phyloP scores from a whole-genome alignment of 2,797 vertebrate species.

The Hippopotamyrus pictus region DNA sequence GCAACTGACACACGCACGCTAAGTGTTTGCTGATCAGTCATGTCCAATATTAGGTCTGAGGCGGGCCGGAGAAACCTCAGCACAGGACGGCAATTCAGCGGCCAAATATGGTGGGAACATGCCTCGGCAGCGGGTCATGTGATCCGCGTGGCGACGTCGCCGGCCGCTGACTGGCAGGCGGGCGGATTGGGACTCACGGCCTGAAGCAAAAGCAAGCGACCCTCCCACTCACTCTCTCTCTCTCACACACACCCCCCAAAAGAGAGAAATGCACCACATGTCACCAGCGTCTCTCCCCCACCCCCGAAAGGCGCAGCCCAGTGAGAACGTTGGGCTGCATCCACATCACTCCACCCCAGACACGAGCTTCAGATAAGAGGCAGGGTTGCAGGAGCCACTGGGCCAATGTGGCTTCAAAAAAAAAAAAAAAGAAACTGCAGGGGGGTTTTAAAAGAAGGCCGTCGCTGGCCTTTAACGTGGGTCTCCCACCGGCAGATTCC shows the following conservation, averaged over 20 bases:
- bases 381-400: neutral
- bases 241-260: neutral
- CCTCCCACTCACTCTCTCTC: neutral
- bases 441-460: constrained; percentile 24
- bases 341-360: constrained; percentile 47
- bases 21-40: neutral
- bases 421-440: neutral
- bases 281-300: neutral
- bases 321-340: constrained; percentile 27
- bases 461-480: neutral
- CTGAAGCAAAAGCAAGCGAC: neutral
- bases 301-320: neutral
- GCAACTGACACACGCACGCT: neutral
- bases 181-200: neutral
- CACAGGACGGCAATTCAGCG: neutral
- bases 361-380: constrained; percentile 42
- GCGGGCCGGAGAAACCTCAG: neutral
- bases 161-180: constrained; percentile 27
- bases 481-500: neutral
- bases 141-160: constrained; percentile 8
- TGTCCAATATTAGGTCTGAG: constrained; percentile 7
- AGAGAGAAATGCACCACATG: neutral
- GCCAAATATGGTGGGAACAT: constrained; percentile 22
- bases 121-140: constrained; percentile 3
- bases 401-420: neutral